Base-by-base conservation (phyloP, 2,888 invertebrate genomes). In the Drosophila emarginata region DNA sequence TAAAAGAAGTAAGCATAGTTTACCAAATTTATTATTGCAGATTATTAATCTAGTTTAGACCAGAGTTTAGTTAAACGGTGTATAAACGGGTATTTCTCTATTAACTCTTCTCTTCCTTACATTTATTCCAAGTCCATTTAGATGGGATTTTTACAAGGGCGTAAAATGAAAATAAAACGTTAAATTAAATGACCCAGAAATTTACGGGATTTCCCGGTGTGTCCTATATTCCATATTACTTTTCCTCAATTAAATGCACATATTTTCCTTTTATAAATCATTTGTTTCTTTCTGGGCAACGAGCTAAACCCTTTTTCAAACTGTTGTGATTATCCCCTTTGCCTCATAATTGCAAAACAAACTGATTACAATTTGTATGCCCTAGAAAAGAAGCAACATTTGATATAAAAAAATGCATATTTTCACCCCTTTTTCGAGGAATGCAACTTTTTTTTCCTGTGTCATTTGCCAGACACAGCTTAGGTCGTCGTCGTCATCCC, bases 341-440 rank as follows among this genome's bases (percentile, higher is more conserved):
- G 45, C n/a, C 50, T 15, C 61, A 70, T 86, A 86, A 86, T 83
- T 86, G 61, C 71, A 68, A 67, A 74, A 77, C 74, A 83, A 80
- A 84, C 65, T 75, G 83, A 54, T 61, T 82, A 72, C 68, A 69
- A 74, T 83, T 77, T 75, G 70, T 86, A 72, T 74, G 61, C 51
- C 62, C 72, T 32, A 37, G 69, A 67, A 80, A 77, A 71, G 69
- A 67, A 57, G 63, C 67, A 58, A 71, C 56, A 69, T 77, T 78
- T 83, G 9, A 56, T 12, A 56, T 65, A 66, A 58, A 72, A 76
- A 79, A 72, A 52, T 39, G 40, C 73, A 64, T 40, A 68, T 68
- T 78, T 76, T 87, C 56, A 78, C 78, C 86, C 87, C 72, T 83
- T 87, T 82, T 61, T 58, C 58, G 56, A 45, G 21, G 12, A 28